Evolutionary conservation across 2,113 vertebrate genomes (phyloP).

Genomic region (Hypanus sabinus): DNA sequence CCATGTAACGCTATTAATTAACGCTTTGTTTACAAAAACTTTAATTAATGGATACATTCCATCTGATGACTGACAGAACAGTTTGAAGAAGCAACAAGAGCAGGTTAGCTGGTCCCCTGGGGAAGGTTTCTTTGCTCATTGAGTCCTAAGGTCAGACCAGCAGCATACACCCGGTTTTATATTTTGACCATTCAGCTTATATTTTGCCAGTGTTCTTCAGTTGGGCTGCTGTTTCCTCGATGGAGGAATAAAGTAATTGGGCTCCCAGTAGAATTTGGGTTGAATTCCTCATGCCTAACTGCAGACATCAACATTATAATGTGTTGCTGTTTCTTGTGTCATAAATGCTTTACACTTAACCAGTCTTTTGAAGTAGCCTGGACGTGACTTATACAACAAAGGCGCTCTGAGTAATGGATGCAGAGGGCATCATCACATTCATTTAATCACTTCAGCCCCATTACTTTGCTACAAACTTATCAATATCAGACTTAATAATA

Average conservation of each 20-base stretch:
- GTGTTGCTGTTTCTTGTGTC: constrained; percentile 1
- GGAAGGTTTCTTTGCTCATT: neutral
- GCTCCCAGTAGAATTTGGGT: neutral
- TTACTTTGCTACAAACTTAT: neutral
- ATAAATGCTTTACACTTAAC: constrained; percentile 8
- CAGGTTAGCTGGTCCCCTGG: constrained; percentile 6
- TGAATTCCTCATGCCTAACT: neutral
- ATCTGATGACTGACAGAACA: constrained; percentile 24
- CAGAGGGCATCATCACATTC: neutral
- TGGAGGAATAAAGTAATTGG: neutral
- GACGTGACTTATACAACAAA: neutral
- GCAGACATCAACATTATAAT: neutral
- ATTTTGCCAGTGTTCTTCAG: neutral
- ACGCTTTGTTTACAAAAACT: neutral
- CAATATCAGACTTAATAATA: neutral
- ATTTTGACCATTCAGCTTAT: constrained; percentile 21
- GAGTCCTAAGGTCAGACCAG: constrained; percentile 31
- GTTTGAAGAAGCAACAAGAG: constrained; percentile 13
- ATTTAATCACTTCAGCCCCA: neutral
- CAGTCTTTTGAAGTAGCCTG: neutral
- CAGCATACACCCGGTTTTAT: neutral
- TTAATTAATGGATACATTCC: constrained; percentile 24
- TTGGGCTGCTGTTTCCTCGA: neutral
- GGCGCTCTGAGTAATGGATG: neutral
- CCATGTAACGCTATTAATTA: neutral